Evolutionary conservation across 2,113 vertebrate species (phyloP).

Genomic region (Antigone vipio): DNA sequence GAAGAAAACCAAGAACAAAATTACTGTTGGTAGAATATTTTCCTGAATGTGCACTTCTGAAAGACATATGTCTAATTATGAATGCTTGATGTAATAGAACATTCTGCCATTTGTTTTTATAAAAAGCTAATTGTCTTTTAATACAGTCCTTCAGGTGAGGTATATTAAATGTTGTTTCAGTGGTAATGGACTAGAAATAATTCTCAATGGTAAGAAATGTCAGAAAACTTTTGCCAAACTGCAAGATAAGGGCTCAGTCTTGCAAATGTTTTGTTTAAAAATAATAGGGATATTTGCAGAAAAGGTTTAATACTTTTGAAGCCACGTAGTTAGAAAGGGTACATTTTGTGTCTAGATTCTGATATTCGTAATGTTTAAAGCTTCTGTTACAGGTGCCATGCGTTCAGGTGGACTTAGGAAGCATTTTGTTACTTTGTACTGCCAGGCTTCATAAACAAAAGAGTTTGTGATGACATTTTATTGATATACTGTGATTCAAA

Average conservation of each 20-base stretch:
- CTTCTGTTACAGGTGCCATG: fast-evolving
- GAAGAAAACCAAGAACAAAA: background rate
- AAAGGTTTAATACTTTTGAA: background rate
- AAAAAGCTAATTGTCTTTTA: background rate
- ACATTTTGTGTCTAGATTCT: background rate
- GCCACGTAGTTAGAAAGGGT: background rate
- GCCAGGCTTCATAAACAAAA: background rate
- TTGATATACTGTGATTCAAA: background rate
- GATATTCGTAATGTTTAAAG: background rate
- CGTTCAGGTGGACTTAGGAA: background rate
- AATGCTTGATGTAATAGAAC: background rate
- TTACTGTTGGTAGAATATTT: background rate
- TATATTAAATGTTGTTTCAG: background rate
- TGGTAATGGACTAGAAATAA: background rate
- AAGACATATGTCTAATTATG: background rate
- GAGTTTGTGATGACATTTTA: background rate
- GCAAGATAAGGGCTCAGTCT: background rate
- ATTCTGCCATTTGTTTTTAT: background rate
- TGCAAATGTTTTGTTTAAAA: background rate
- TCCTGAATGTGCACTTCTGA: background rate
- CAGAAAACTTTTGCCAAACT: background rate
- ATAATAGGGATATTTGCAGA: background rate
- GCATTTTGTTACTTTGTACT: background rate
- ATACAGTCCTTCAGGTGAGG: background rate
- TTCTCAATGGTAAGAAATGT: background rate